Conservation (phyloP, 2,888 invertebrate genomes). For the Sepioteuthis lessoniana region DNA sequence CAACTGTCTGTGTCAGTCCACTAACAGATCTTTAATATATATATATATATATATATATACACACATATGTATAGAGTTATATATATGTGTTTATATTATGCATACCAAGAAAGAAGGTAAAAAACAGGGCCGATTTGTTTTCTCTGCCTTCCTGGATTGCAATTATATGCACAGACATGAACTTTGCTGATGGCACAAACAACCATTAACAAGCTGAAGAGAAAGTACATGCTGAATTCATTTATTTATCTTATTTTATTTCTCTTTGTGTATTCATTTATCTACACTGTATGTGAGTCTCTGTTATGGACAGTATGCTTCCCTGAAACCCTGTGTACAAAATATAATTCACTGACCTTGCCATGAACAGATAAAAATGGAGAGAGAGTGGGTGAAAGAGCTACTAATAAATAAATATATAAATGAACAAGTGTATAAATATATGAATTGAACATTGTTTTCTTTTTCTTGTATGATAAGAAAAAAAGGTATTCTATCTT, state of each 20-base stretch:
- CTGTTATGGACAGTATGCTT: neutral
- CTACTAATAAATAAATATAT: neutral
- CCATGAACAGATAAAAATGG: neutral
- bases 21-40: neutral
- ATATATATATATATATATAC: neutral
- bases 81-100: neutral
- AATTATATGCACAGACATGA: constrained; percentile 33
- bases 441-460: too few relatives aligned
- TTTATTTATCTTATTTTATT: neutral
- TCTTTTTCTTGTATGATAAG: neutral
- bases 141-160: neutral
- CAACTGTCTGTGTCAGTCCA: neutral
- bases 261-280: neutral
- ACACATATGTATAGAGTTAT: neutral
- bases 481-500: too few relatives aligned
- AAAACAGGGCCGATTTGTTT: neutral
- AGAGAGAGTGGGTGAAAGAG: neutral
- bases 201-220: constrained; percentile 8
- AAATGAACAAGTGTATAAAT: neutral
- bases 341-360: neutral
- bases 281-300: neutral
- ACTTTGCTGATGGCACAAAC: constrained; percentile 13
- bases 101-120: neutral
- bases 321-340: neutral
- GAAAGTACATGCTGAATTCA: neutral